These are phyloP conservation scores for Apis laboriosa DNA, from an alignment of 1,140 invertebrate species.

Conservation along the genomic window DNA sequence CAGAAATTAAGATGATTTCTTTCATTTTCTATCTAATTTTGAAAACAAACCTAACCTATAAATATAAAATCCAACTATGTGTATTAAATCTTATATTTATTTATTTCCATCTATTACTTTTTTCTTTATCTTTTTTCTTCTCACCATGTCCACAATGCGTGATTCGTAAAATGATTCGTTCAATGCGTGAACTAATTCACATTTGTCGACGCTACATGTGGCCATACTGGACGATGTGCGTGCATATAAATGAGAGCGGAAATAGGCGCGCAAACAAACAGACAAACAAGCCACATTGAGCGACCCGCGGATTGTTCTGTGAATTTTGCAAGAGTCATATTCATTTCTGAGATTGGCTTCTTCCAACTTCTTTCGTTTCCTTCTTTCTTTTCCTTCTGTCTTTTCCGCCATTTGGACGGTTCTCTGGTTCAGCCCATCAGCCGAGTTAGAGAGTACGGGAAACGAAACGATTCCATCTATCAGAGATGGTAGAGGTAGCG, in stretches of 20 bases:
- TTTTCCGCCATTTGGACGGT: constrained; percentile 13
- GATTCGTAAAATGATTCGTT: not conserved
- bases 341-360: constrained; percentile 77
- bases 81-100: no score
- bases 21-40: not conserved
- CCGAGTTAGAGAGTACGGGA: not conserved
- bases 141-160: not conserved
- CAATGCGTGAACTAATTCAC: not conserved
- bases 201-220: not conserved
- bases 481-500: constrained; percentile 39
- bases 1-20: not conserved
- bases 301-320: constrained; percentile 67
- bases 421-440: constrained; percentile 24
- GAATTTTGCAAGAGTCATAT: constrained; percentile 77
- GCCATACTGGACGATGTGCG: constrained; percentile 52
- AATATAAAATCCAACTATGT: no score
- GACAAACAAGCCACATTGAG: constrained; percentile 70
- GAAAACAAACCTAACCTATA: not conserved
- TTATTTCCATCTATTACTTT: not conserved
- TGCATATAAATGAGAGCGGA: constrained; percentile 75
- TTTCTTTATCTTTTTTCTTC: no score
- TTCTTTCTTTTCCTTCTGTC: constrained; percentile 6
- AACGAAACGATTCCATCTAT: constrained; percentile 59
- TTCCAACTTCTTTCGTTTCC: constrained; percentile 57
- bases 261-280: constrained; percentile 76